phyloP scores from a whole-genome alignment of 2,113 vertebrate species.

The Motacilla tschutschensis region DNA sequence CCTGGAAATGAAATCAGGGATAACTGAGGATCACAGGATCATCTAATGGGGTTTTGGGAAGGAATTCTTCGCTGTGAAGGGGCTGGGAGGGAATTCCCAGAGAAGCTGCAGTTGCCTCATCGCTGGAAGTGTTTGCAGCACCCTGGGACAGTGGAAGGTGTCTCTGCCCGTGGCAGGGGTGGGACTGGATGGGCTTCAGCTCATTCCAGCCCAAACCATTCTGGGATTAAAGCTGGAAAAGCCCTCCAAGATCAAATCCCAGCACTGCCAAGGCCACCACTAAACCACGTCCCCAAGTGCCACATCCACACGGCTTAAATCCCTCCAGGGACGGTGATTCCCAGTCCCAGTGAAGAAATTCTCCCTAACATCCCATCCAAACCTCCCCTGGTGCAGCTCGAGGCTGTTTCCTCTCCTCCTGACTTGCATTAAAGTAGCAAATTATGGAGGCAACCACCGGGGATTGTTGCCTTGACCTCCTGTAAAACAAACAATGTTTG shows the following conservation, averaged over 20 bases:
- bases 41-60: background rate
- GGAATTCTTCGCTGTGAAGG: background rate
- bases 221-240: background rate
- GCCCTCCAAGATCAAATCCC: background rate
- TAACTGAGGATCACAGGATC: accelerated
- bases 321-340: background rate
- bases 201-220: background rate
- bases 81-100: background rate
- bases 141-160: background rate
- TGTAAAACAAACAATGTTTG: background rate
- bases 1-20: accelerated
- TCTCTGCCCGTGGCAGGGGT: background rate
- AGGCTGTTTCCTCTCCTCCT: background rate
- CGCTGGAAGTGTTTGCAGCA: background rate
- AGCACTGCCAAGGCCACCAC: background rate
- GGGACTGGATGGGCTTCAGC: background rate
- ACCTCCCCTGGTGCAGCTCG: background rate
- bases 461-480: background rate
- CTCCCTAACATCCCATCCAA: background rate
- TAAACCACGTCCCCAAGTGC: background rate
- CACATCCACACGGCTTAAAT: background rate
- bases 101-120: background rate
- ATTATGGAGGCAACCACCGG: accelerated
- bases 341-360: background rate
- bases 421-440: background rate